phyloP scores from a whole-genome alignment of 2,797 vertebrate species.

The Sebastes iracundus region DNA sequence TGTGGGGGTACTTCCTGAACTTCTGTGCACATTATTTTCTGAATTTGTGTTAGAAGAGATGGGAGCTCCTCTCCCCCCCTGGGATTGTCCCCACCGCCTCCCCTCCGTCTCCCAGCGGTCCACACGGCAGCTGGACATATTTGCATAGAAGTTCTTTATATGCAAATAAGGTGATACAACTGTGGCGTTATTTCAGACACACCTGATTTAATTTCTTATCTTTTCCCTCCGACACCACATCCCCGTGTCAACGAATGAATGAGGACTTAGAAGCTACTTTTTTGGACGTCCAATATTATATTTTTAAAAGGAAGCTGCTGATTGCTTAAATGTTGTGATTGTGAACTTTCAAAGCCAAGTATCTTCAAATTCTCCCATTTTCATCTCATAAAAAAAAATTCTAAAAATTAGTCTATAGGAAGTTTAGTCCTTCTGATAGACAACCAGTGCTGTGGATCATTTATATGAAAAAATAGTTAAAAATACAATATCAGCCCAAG shows the following conservation, averaged over 20 bases:
- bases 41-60: background rate
- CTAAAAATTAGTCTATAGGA: background rate
- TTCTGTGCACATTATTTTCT: slow-evolving; percentile 14
- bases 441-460: background rate
- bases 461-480: background rate
- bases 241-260: slow-evolving; percentile 1
- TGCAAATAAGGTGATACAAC: slow-evolving; percentile 44
- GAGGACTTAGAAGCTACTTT: slow-evolving; percentile 21
- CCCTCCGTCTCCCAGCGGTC: background rate
- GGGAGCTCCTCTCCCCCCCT: background rate
- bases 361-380: slow-evolving; percentile 20
- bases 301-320: slow-evolving; percentile 47
- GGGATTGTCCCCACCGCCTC: background rate
- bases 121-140: slow-evolving; percentile 11
- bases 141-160: slow-evolving; percentile 34
- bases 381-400: background rate
- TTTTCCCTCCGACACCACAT: background rate
- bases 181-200: slow-evolving; percentile 19
- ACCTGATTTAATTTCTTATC: background rate
- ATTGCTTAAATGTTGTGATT: slow-evolving; percentile 47
- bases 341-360: slow-evolving; percentile 46
- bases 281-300: slow-evolving; percentile 12
- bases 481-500: background rate
- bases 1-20: background rate
- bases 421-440: background rate